Conservation (phyloP, 2,113 vertebrate species). For the Salvelinus fontinalis region DNA sequence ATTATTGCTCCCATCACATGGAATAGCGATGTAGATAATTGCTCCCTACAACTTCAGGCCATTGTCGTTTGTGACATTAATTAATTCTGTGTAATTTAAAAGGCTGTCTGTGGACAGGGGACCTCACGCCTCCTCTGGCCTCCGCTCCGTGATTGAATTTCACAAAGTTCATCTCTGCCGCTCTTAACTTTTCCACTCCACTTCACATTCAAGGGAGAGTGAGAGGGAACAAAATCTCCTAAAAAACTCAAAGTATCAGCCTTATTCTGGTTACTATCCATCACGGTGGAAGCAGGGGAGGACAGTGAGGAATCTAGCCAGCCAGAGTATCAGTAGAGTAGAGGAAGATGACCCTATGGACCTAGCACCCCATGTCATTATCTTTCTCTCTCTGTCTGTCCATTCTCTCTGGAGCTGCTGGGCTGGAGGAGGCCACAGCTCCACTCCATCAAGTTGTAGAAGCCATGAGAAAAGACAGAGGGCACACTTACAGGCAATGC, state of each 20-base stretch:
- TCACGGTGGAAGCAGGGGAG: constrained; percentile 63
- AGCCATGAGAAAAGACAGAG: not conserved
- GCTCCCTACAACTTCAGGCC: constrained; percentile 43
- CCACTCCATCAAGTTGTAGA: constrained; percentile 42
- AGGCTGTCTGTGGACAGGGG: constrained; percentile 51
- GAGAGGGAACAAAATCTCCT: constrained; percentile 1
- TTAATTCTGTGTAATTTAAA: constrained; percentile 63
- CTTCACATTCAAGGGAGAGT: constrained; percentile 28
- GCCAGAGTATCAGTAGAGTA: constrained; percentile 50
- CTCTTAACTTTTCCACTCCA: constrained; percentile 54
- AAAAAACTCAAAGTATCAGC: constrained; percentile 54
- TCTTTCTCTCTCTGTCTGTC: constrained; percentile 37
- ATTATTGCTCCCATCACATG: constrained; percentile 29
- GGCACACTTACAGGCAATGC: no score
- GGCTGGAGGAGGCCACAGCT: constrained; percentile 22
- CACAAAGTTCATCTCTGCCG: constrained; percentile 52
- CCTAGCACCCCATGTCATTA: constrained; percentile 62
- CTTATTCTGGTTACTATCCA: constrained; percentile 64
- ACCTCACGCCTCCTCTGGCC: constrained; percentile 57
- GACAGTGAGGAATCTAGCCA: constrained; percentile 69
- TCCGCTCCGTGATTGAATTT: constrained; percentile 63
- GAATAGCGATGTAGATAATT: constrained; percentile 58
- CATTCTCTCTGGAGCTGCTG: constrained; percentile 50
- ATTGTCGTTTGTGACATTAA: constrained; percentile 58
- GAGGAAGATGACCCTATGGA: constrained; percentile 61